Evolutionary conservation across 2,113 vertebrate species (phyloP).

Genomic region (Etheostoma spectabile): DNA sequence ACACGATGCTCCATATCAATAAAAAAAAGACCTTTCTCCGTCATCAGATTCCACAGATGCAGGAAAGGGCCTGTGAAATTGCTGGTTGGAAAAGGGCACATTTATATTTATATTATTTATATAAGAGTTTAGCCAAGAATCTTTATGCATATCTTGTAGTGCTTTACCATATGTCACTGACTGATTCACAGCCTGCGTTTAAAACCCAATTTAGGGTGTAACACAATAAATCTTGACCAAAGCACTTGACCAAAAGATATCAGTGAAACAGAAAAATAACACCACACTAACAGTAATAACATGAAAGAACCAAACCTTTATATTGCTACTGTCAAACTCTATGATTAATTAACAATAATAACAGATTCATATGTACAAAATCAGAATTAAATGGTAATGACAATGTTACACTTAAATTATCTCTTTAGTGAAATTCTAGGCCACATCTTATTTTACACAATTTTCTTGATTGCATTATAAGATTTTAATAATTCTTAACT

Average conservation of each 20-base stretch:
- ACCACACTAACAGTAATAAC: slow-evolving; percentile 9
- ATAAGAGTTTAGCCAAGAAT: slow-evolving; percentile 49
- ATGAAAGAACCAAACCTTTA: neutral
- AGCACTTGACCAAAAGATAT: slow-evolving; percentile 16
- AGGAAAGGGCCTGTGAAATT: slow-evolving; percentile 50
- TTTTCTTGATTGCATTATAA: neutral
- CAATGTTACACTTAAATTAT: neutral
- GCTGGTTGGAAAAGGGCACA: slow-evolving; percentile 56
- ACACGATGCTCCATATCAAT: slow-evolving; percentile 70
- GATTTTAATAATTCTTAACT: neutral
- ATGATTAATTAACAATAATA: neutral
- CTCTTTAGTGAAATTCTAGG: neutral
- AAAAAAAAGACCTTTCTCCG: slow-evolving; percentile 64
- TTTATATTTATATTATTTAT: slow-evolving; percentile 24
- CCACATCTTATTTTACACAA: neutral
- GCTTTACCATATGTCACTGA: slow-evolving; percentile 44
- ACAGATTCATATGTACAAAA: neutral
- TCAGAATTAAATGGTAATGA: neutral
- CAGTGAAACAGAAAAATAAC: slow-evolving; percentile 7
- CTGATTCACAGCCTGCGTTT: slow-evolving; percentile 52
- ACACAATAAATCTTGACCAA: slow-evolving; percentile 45
- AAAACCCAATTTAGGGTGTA: slow-evolving; percentile 22
- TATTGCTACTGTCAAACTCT: neutral
- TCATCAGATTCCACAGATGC: slow-evolving; percentile 55
- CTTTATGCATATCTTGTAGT: slow-evolving; percentile 34